Conservation (phyloP, 2,113 vertebrate genomes). For the Gnathonemus longibarbis region DNA sequence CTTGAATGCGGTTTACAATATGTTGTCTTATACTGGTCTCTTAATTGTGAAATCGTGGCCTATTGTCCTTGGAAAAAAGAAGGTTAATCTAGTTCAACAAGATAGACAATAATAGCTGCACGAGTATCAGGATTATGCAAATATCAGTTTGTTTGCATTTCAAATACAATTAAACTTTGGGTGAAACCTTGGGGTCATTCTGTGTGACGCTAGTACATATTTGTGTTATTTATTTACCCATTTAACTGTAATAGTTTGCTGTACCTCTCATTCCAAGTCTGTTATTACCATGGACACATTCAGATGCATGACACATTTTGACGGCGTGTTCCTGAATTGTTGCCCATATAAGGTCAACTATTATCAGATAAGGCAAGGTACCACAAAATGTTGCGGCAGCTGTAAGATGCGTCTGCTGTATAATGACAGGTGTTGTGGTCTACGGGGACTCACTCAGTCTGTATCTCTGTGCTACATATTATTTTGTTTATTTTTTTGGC, state of each 20-base stretch:
- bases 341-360: not conserved
- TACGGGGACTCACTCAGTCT: not conserved
- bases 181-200: not conserved
- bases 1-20: not conserved
- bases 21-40: not conserved
- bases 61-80: not conserved
- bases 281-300: not conserved
- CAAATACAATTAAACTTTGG: not conserved
- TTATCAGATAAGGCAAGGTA: not conserved
- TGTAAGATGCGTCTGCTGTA: not conserved
- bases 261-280: not conserved
- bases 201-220: not conserved
- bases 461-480: not conserved
- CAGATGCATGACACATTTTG: not conserved
- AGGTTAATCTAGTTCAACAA: not conserved
- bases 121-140: not conserved
- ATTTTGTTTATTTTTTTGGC: not conserved
- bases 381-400: not conserved
- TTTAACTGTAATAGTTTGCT: not conserved
- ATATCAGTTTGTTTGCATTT: not conserved
- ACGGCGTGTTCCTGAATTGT: not conserved
- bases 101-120: not conserved
- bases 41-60: not conserved
- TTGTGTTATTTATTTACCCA: not conserved
- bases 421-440: not conserved